Percentiles rank a stretch among this genome's conserved stretches.
These are phyloP conservation scores for Xiphophorus hellerii DNA, from an alignment of 2,113 vertebrate species.

Conservation along the genomic window DNA sequence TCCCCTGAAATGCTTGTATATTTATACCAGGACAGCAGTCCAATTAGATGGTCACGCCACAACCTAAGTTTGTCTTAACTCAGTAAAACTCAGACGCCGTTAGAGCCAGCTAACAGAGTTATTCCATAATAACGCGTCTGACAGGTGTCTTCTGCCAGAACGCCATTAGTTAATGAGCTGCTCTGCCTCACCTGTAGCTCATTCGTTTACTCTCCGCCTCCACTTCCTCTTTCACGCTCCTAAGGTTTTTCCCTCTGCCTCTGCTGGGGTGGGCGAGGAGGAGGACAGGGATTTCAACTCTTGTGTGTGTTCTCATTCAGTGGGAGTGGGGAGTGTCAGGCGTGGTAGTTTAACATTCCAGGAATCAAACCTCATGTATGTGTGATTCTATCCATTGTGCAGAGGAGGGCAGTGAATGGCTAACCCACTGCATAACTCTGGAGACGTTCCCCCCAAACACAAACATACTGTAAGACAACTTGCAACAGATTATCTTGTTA, in stretches of 20 bases:
- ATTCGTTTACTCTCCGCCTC: constrained; percentile 32
- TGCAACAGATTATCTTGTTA: constrained; percentile 34
- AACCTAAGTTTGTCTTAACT: constrained; percentile 3
- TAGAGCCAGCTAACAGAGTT: not conserved
- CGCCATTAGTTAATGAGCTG: constrained; percentile 50
- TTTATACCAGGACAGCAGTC: not conserved
- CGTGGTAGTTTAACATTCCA: constrained; percentile 78
- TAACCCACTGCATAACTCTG: constrained; percentile 73
- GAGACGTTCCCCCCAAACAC: constrained; percentile 66
- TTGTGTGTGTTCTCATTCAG: constrained; percentile 64
- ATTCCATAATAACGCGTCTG: not conserved
- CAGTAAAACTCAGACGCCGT: not conserved
- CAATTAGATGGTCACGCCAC: not conserved
- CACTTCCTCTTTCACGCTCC: constrained; percentile 20
- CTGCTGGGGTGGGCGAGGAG: constrained; percentile 34
- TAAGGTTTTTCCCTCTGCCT: constrained; percentile 30
- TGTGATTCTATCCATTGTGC: constrained; percentile 70
- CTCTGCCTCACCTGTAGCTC: constrained; percentile 56
- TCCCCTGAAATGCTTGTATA: not conserved
- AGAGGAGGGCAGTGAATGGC: constrained; percentile 70
- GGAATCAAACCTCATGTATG: constrained; percentile 75
- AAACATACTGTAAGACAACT: constrained; percentile 32
- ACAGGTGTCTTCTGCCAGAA: constrained; percentile 22
- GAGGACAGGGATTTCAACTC: constrained; percentile 48
- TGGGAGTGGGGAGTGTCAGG: constrained; percentile 76